Base-by-base conservation (phyloP, 2,113 vertebrate species). In the Columbina picui region DNA sequence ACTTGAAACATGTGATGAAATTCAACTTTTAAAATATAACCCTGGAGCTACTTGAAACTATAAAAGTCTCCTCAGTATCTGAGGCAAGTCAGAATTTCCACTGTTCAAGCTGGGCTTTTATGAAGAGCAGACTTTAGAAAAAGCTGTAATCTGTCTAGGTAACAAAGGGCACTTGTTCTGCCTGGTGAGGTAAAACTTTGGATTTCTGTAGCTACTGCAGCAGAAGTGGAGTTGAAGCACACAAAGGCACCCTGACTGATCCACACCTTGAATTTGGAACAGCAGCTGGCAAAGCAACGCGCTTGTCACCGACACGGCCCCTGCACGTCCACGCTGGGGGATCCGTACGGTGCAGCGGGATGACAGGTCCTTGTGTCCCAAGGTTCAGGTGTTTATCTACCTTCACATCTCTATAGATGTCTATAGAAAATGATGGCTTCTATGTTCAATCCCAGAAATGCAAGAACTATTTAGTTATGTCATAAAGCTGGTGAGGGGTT, bases 41-140 rank as follows among this genome's bases (percentile, higher is more conserved):
- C 97, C 97, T 96, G 80, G 69, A 98, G 97, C 97, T 95, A 97
- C 98, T 97, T 95, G 97, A 97, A 98, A 96, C 98, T 96, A 97
- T 97, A 94, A 97, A 97, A 98, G 96, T 97, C 95, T 96, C 96
- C 94, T 96, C 88, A 76, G 97, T 96, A 97, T 97, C 97, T 97
- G 96, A 98, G 96, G 93, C 91, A 87, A 98, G 98, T 98, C 98
- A 98, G 95, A 97, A 95, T 97, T 97, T 98, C 97, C 97, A 96
- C 95, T 94, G 96, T 96, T 97, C 98, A 93, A 89, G 97, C 97
- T 96, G 95, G 80, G 97, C 96, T 97, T 97, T 98, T 96, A 97
- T 97, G 96, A 97, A 97, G 97, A 97, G 87, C 96, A 97, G 97
- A 97, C 97, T 96, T 95, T 89, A 97, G 97, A 95, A 95, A 93